Conservation (phyloP, 2,888 invertebrate species). For the Dasysyrphus albostriatus region DNA sequence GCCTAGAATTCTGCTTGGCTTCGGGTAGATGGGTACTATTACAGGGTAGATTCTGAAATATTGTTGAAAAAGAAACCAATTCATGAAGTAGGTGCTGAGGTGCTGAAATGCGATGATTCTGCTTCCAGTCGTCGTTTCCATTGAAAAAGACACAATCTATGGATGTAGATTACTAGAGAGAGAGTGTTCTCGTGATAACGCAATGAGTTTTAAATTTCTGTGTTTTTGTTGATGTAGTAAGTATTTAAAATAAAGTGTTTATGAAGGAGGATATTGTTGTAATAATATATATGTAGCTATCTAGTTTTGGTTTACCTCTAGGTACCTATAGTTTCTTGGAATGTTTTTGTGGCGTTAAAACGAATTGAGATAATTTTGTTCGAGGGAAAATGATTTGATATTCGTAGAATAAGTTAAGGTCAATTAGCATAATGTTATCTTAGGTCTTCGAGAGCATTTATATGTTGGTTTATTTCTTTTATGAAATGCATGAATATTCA, state of each 20-base stretch:
- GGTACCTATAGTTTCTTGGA: not conserved
- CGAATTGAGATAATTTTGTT: conserved; percentile 12
- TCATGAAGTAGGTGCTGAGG: conserved; percentile 23
- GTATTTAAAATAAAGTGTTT: conserved; percentile 38
- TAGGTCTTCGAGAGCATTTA: conserved; percentile 8
- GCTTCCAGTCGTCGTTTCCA: conserved; percentile 12
- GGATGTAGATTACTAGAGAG: too few species aligned
- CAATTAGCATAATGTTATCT: conserved; percentile 42
- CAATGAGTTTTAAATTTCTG: conserved; percentile 13
- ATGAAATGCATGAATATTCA: conserved; percentile 25
- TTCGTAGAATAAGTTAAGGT: conserved; percentile 24
- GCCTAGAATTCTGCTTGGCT: conserved; percentile 31
- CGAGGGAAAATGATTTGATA: conserved; percentile 9
- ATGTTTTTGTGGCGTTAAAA: conserved; percentile 13
- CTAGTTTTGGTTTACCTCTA: not conserved
- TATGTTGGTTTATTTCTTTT: not conserved
- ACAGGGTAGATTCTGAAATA: conserved; percentile 39
- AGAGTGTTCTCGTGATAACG: not conserved
- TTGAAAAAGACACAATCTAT: not conserved
- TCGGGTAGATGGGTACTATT: too few species aligned
- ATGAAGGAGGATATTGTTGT: not conserved
- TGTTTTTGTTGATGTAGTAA: conserved; percentile 38
- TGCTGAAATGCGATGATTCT: not conserved
- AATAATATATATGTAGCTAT: not conserved
- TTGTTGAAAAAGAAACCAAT: conserved; percentile 15